Conservation (phyloP, 2,113 vertebrate species). For the Charadrius vociferus region DNA sequence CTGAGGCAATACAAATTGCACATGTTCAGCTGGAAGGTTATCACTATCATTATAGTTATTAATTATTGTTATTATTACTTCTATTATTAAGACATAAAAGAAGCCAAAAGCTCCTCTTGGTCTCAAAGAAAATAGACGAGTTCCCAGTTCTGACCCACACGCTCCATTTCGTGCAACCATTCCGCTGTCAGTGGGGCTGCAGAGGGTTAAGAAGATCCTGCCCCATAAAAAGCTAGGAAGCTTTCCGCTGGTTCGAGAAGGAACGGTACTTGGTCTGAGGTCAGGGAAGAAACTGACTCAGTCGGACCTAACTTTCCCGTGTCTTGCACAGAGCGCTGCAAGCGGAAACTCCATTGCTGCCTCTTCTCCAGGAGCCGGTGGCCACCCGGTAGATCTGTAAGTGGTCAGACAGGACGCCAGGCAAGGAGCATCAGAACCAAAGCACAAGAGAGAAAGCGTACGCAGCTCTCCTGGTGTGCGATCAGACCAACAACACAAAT, state of each 20-base stretch:
- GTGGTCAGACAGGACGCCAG: background rate
- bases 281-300: background rate
- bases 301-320: background rate
- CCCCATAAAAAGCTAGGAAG: background rate
- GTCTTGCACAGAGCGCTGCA: background rate
- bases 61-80: conserved; percentile 67
- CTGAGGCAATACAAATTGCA: conserved; percentile 66
- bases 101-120: background rate
- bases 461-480: rapidly evolving
- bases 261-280: background rate
- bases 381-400: background rate
- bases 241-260: background rate
- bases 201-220: background rate
- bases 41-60: conserved; percentile 62
- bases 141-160: background rate
- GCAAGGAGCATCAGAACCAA: background rate
- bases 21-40: conserved; percentile 65
- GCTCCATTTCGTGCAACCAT: rapidly evolving
- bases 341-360: background rate
- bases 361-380: rapidly evolving
- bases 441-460: background rate
- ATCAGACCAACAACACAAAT: background rate
- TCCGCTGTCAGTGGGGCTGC: background rate
- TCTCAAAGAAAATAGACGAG: background rate
- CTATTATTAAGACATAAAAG: conserved; percentile 43